Evolutionary conservation across 1,140 invertebrate species (phyloP), one percentile per base, ranked within the genome.

Genomic region (Zaprionus ornatus): DNA sequence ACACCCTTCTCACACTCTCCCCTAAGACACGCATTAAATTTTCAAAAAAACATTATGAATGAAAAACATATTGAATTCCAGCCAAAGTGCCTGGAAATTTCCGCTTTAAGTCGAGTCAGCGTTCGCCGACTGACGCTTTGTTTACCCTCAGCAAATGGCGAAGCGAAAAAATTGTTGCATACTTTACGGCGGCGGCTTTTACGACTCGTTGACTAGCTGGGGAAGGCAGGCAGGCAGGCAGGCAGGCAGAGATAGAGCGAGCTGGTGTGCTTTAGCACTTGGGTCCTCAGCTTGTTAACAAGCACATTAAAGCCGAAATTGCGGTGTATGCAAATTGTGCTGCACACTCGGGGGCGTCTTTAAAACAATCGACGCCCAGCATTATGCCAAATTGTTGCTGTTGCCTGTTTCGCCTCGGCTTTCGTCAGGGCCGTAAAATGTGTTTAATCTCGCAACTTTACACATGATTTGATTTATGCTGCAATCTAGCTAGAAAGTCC

Each of bases 321-420:
- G 72, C 42, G 76, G 62, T 40, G 40, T 67, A 69, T 75, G 74
- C 67, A 85, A 81, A 86, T 86, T 85, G 56, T 42, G 56, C 21
- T 60, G 79, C 63, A 65, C 63, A 57, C 79, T 86, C 77, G 32
- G 23, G 75, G 74, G 70, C 32, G 66, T 55, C 29, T 35, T 70
- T 57, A 50, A 54, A 55, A 79, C 45, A 57, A 77, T 57, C 42
- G 45, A 65, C 32, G 50, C 15, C 52, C 15, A 54, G 29, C 64
- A 45, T 55, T 19, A 64, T 48, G 6, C 13, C 15, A 73, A 67
- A 67, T 67, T 50, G n/a, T n/a, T 50, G 45, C 45, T 48, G 45
- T 15, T 50, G 25, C 25, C 25, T 1, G 19, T 19, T 25, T 48
- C 13, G 32, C n/a, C n/a, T 1, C 59, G n/a, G 42, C 21, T 45